phyloP scores from a whole-genome alignment of 2,113 vertebrate species.

The Henicopernis longicauda region DNA sequence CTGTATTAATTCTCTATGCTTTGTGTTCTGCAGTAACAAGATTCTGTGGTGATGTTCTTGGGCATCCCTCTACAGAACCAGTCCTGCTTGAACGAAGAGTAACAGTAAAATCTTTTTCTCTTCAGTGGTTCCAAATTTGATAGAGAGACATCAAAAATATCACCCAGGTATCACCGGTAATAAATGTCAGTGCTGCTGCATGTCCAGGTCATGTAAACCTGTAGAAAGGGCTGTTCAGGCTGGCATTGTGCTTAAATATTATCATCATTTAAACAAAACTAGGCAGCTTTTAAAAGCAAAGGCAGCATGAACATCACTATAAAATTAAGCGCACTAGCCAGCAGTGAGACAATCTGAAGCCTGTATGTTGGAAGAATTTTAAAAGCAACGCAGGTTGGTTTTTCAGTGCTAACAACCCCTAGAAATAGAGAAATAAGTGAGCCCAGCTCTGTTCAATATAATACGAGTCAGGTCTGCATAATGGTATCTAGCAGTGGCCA shows the following conservation, averaged over 20 bases:
- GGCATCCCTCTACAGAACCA: background rate
- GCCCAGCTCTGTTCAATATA: background rate
- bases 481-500: background rate
- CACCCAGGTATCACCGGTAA: background rate
- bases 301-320: background rate
- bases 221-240: background rate
- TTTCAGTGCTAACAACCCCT: background rate
- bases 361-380: background rate
- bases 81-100: background rate
- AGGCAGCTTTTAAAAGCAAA: slow-evolving; percentile 6
- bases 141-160: slow-evolving; percentile 20
- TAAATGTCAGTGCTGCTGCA: slow-evolving; percentile 13
- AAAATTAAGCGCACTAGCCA: background rate
- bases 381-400: background rate
- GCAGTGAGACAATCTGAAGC: background rate
- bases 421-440: background rate
- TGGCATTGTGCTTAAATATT: background rate
- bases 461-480: background rate
- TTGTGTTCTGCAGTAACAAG: background rate
- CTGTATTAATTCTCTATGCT: background rate
- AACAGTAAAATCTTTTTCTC: background rate
- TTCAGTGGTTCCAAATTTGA: slow-evolving; percentile 2
- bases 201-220: slow-evolving; percentile 29
- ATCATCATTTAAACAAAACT: background rate
- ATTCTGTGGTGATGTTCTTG: background rate